phyloP scores from a whole-genome alignment of 2,888 invertebrate genomes.

The Pterostichus madidus region DNA sequence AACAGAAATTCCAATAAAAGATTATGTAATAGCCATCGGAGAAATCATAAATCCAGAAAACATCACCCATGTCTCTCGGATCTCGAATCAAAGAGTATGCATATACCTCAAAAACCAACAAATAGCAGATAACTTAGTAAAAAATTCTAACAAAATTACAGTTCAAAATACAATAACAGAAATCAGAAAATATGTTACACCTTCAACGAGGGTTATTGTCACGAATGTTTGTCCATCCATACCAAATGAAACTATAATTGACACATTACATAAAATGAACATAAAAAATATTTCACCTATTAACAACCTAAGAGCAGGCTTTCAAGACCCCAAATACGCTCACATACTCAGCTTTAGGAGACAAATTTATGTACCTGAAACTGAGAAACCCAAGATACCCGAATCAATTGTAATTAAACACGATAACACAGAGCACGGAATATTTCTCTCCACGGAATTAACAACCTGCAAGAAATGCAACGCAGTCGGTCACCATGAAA shows the following conservation, averaged over 20 bases:
- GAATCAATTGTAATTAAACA: conserved; percentile 14
- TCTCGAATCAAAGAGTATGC: conserved; percentile 7
- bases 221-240: conserved; percentile 33
- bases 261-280: not conserved
- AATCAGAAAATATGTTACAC: too few relatives aligned
- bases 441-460: conserved; percentile 9
- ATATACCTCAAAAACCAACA: conserved; percentile 24
- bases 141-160: conserved; percentile 10
- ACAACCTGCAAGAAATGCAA: conserved; percentile 8
- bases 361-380: conserved; percentile 16
- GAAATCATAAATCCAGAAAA: too few relatives aligned
- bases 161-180: not conserved
- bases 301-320: too few relatives aligned
- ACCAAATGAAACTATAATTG: conserved; percentile 7
- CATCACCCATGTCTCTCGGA: too few relatives aligned
- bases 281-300: conserved; percentile 15
- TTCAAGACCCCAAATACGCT: too few relatives aligned
- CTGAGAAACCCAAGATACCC: not conserved
- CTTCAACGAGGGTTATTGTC: not conserved
- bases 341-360: too few relatives aligned
- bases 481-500: too few relatives aligned
- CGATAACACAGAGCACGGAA: conserved; percentile 22
- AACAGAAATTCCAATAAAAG: too few relatives aligned
- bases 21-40: too few relatives aligned
- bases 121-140: conserved; percentile 9